These are phyloP conservation scores for Sthenelais limicola DNA, from an alignment of 2,888 invertebrate genomes.

Conservation along the genomic window DNA sequence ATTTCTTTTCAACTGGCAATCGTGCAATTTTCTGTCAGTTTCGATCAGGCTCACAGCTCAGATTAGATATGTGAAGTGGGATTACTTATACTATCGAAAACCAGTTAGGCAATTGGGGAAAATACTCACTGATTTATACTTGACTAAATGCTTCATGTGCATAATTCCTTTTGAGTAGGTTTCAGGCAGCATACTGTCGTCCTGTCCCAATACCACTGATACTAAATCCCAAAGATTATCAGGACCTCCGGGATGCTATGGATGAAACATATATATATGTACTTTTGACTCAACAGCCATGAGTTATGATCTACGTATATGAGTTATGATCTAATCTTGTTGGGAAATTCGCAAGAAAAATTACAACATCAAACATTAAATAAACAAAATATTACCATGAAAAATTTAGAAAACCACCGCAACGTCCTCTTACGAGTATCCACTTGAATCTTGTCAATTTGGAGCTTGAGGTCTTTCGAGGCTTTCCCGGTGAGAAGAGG, in stretches of 20 bases:
- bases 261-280: slow-evolving; percentile 29
- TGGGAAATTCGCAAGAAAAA: no score
- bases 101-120: background rate
- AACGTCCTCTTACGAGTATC: slow-evolving; percentile 51
- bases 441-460: slow-evolving; percentile 54
- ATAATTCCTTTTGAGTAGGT: slow-evolving; percentile 71
- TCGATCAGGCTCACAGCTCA: background rate
- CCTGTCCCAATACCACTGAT: slow-evolving; percentile 63
- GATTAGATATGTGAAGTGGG: no score
- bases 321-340: no score
- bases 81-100: background rate
- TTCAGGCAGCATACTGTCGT: slow-evolving; percentile 63
- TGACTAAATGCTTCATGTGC: slow-evolving; percentile 70
- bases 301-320: no score
- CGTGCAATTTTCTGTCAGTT: background rate
- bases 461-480: slow-evolving; percentile 59
- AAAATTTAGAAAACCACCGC: slow-evolving; percentile 64
- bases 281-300: no score
- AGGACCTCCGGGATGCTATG: slow-evolving; percentile 67
- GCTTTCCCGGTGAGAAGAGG: slow-evolving; percentile 61
- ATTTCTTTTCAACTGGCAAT: background rate
- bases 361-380: no score
- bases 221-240: slow-evolving; percentile 73
- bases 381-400: slow-evolving; percentile 56
- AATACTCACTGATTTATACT: slow-evolving; percentile 67